These are phyloP conservation scores for Metaphire vulgaris DNA, from an alignment of 1,140 invertebrate species.

Conservation along the genomic window DNA sequence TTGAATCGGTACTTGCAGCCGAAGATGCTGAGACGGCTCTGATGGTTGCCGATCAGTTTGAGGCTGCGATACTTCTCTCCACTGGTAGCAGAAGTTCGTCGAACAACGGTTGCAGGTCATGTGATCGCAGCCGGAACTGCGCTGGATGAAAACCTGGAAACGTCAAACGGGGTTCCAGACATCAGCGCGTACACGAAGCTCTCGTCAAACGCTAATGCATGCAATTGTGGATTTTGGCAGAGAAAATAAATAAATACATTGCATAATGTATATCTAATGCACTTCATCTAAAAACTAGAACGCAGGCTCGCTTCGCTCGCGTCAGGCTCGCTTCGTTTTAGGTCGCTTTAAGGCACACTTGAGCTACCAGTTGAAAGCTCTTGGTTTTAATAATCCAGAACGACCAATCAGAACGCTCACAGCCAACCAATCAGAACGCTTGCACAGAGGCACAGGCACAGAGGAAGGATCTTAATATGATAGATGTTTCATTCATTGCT, in stretches of 20 bases:
- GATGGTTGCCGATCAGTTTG: slow-evolving; percentile 52
- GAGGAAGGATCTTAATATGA: too few species aligned
- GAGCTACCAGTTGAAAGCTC: too few species aligned
- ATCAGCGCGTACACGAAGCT: not conserved
- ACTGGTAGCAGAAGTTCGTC: slow-evolving; percentile 53
- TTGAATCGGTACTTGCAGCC: slow-evolving; percentile 52
- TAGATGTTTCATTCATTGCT: too few species aligned
- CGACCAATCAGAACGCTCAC: too few species aligned
- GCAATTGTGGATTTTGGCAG: not conserved
- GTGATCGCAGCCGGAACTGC: slow-evolving; percentile 53
- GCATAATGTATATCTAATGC: not conserved
- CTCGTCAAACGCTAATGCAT: too few species aligned
- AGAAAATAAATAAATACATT: not conserved
- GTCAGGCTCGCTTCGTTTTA: too few species aligned
- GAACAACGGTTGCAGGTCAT: slow-evolving; percentile 52
- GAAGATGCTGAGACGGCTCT: slow-evolving; percentile 48
- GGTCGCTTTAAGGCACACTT: too few species aligned
- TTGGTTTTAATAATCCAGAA: too few species aligned
- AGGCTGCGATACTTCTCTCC: slow-evolving; percentile 47
- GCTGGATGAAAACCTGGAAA: slow-evolving; percentile 53
- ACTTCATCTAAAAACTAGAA: too few species aligned
- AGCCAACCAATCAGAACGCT: too few species aligned
- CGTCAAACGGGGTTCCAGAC: not conserved
- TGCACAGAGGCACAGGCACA: too few species aligned
- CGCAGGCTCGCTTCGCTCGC: too few species aligned